A percentile compares a stretch with the other conserved stretches of the same genome.
Evolutionary conservation across 64 coral and sea anemone genomes (phyloP).

Genomic region (Montipora efflorescens): DNA sequence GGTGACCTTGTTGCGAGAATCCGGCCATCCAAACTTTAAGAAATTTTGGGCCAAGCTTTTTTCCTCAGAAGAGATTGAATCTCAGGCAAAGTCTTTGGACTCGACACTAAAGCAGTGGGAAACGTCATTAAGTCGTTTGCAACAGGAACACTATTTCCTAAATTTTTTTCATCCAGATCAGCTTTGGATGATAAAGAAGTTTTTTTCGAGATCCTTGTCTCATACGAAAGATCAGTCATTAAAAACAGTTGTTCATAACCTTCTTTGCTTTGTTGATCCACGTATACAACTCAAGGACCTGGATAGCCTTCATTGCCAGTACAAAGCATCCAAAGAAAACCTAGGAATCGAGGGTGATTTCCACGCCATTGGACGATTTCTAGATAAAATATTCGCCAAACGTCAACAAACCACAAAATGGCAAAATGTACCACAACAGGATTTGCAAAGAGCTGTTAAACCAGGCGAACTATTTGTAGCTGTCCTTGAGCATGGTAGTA

Average conservation of each 20-base stretch:
- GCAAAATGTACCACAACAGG: background rate
- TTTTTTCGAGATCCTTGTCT: conserved; percentile 3
- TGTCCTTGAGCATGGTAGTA: conserved; percentile 78
- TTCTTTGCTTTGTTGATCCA: conserved; percentile 78
- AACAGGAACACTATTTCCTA: conserved; percentile 71
- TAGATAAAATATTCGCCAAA: conserved; percentile 63
- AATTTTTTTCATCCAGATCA: conserved; percentile 90
- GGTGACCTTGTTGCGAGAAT: conserved; percentile 48
- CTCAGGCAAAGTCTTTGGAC: conserved; percentile 25
- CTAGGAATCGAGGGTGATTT: conserved; percentile 51
- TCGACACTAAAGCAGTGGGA: conserved; percentile 50
- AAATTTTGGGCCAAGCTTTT: conserved; percentile 42
- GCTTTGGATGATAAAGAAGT: conserved; percentile 60
- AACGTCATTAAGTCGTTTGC: conserved; percentile 15
- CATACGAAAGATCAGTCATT: background rate
- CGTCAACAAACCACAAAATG: background rate
- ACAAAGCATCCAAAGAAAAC: conserved; percentile 49
- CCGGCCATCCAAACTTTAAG: conserved; percentile 64
- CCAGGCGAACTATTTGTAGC: conserved; percentile 86
- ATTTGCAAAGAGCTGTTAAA: conserved; percentile 62
- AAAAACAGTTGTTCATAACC: conserved; percentile 16
- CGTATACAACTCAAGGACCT: conserved; percentile 45
- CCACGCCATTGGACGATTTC: conserved; percentile 40
- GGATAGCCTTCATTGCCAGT: conserved; percentile 8
- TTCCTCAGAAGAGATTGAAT: conserved; percentile 58